A percentile compares a stretch with the other conserved stretches of the same genome.
These are phyloP conservation scores for Drosophila elegans DNA, from an alignment of 1,140 invertebrate species.

Conservation along the genomic window DNA sequence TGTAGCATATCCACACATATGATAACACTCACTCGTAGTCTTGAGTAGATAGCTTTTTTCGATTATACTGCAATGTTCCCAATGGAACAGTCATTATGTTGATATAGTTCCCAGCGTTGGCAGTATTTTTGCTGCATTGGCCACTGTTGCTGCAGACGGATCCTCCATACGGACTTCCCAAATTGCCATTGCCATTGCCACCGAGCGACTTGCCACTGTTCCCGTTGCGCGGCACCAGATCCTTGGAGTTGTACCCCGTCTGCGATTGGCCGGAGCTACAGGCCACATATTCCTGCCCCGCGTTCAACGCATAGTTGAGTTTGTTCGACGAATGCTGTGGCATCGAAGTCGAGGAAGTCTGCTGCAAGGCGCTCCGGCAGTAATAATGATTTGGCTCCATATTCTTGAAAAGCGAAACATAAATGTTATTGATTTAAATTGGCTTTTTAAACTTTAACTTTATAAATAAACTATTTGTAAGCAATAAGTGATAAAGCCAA, in stretches of 20 bases:
- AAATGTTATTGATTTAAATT: background rate
- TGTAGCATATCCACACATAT: too few relatives aligned
- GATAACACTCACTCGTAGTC: constrained; percentile 79
- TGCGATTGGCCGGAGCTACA: constrained; percentile 54
- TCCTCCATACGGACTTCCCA: constrained; percentile 41
- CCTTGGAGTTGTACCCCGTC: constrained; percentile 53
- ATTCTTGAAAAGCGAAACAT: constrained; percentile 18
- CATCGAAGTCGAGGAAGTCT: constrained; percentile 49
- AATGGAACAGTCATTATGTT: constrained; percentile 81
- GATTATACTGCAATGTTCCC: constrained; percentile 80
- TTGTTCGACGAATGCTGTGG: constrained; percentile 60
- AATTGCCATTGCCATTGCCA: constrained; percentile 48
- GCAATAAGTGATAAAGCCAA: too few relatives aligned
- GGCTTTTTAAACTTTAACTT: too few relatives aligned
- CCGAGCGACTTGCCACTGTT: constrained; percentile 46
- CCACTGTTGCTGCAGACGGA: constrained; percentile 55
- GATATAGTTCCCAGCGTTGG: constrained; percentile 74
- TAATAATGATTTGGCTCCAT: constrained; percentile 81
- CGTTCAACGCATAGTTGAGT: constrained; percentile 53
- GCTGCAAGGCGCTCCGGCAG: constrained; percentile 65
- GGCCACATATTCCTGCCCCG: constrained; percentile 57
- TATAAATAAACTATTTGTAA: too few relatives aligned
- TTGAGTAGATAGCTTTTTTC: constrained; percentile 75
- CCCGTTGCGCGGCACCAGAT: constrained; percentile 43
- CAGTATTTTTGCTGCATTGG: constrained; percentile 58